Evolutionary conservation across 1,140 invertebrate genomes (phyloP).

Genomic region (Sarcophaga bullata): DNA sequence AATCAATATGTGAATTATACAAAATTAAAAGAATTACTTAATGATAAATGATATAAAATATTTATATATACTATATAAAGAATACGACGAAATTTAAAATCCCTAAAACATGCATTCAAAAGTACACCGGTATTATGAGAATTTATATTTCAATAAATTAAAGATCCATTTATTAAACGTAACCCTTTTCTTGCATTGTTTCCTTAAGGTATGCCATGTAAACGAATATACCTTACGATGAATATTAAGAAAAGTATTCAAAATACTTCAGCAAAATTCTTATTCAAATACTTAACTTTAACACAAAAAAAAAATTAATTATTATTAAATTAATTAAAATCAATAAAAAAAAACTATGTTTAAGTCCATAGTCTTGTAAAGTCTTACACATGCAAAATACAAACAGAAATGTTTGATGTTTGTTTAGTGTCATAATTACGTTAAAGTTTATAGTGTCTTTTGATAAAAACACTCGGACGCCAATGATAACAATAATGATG

Average conservation of each 20-base stretch:
- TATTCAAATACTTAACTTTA: background rate
- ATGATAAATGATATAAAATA: background rate
- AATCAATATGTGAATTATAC: background rate
- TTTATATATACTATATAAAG: no score
- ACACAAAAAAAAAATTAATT: slow-evolving; percentile 7
- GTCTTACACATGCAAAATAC: background rate
- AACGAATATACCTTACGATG: background rate
- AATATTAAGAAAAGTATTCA: slow-evolving; percentile 11
- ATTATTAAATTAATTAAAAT: background rate
- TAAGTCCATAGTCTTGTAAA: background rate
- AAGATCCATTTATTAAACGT: background rate
- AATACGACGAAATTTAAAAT: slow-evolving; percentile 9
- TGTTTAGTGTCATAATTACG: background rate
- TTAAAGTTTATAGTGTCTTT: slow-evolving; percentile 32
- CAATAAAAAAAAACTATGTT: background rate
- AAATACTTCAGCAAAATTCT: slow-evolving; percentile 33
- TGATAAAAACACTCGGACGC: slow-evolving; percentile 23
- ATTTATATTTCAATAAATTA: background rate
- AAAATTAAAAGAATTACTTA: slow-evolving; percentile 13
- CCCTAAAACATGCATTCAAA: background rate
- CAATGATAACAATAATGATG: slow-evolving; percentile 1
- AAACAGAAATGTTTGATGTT: background rate
- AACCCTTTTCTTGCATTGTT: background rate
- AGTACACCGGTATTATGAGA: background rate
- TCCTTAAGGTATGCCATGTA: background rate